Evolutionary conservation across 2,113 vertebrate species (phyloP).

Genomic region (Prolemur simus): DNA sequence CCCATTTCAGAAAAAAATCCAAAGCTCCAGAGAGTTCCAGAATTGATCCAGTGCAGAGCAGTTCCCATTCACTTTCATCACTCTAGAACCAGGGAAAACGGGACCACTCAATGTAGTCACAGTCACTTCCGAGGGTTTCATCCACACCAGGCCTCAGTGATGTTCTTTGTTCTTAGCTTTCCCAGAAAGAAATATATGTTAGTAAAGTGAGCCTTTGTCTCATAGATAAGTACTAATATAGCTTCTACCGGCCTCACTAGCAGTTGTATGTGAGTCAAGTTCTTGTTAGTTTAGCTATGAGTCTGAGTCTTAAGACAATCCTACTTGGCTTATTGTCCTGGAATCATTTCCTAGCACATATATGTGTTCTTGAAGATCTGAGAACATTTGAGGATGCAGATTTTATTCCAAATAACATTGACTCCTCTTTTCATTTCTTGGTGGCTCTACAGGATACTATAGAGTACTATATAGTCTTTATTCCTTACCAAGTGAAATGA

Average conservation of each 20-base stretch:
- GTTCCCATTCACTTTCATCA: not conserved
- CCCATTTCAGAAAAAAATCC: not conserved
- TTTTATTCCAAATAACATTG: not conserved
- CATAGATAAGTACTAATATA: not conserved
- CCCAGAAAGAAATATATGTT: not conserved
- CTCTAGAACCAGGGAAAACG: not conserved
- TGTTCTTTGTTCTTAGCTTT: not conserved
- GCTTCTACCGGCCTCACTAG: not conserved
- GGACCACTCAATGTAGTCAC: not conserved
- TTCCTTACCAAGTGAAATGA: not conserved
- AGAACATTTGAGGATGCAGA: constrained; percentile 36
- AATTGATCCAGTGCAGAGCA: not conserved
- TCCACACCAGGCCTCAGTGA: not conserved
- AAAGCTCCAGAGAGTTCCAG: not conserved
- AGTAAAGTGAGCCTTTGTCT: not conserved
- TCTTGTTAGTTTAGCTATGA: constrained; percentile 30
- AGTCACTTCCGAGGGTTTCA: not conserved
- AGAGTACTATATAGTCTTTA: not conserved
- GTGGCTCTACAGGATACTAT: not conserved
- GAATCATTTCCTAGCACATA: constrained; percentile 37
- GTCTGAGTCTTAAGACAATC: constrained; percentile 28
- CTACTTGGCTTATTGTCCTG: not conserved
- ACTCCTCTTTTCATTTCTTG: constrained; percentile 39
- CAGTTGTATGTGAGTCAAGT: not conserved
- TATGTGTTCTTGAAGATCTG: constrained; percentile 32